Base-by-base conservation (phyloP, 2,888 invertebrate species). In the Phaonia tiefii region DNA sequence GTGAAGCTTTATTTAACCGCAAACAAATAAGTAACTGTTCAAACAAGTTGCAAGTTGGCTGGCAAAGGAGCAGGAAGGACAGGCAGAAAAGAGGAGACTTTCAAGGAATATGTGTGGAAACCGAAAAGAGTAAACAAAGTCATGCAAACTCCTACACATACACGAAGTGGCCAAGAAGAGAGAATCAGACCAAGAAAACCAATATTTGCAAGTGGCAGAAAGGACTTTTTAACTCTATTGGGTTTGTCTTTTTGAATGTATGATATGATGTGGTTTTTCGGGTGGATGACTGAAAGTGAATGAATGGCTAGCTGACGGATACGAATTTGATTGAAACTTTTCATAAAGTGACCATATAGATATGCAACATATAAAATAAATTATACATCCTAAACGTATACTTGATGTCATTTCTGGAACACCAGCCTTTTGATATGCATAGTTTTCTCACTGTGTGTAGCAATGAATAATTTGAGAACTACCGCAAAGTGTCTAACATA, bases 11-110 rank as follows among this genome's bases (percentile, higher is more conserved):
- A 81, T 75, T 81, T 81, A 75, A 78, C 81, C 78, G 20, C 81
- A 78, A 78, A 78, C 81, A 78, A 81, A 78, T 78, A 81, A 72
- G 81, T 78, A 81, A 75, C 81, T 75, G 65, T 75, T 73, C 81
- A 81, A 78, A 78, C 56, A 81, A 75, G 44, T 42, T 44, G 54
- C 56, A 81, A 72, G 63, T 42, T 63, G 63, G 22, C 63, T 63
- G 63, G 22, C 63, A 39, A 63, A 63, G 63, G 63, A 60, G 17
- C 54, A 31, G 54, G 37, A 39, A 60, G 10, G 17, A 39, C 11
- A 39, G n/a, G 1, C 11, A 56, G 56, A n/a, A 56, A 26, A 26
- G 13, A 31, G 56, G n/a, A 26, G 58, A 26, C 17, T 49, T 49
- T 2, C 37, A 58, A 15, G 17, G 1, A 37, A 17, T 37, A 54